Evolutionary conservation across 92 coral and sea anemone genomes (phyloP).

Genomic region (Scolanthus callimorphus): DNA sequence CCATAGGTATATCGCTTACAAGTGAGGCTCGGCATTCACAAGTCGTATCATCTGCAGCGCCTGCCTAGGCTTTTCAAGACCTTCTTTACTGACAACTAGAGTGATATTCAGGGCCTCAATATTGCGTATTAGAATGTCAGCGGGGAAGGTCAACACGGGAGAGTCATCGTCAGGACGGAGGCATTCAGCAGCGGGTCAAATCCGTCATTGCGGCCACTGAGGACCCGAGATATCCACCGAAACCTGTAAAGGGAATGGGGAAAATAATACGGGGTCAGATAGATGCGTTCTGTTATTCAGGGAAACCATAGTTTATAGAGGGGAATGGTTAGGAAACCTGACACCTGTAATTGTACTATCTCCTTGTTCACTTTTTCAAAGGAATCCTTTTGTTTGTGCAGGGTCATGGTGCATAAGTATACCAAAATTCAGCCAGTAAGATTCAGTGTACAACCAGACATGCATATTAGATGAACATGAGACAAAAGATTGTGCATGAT

Average conservation of each 20-base stretch:
- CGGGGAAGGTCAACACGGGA: constrained; percentile 15
- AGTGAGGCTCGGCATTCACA: constrained; percentile 29
- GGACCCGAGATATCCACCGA: constrained; percentile 38
- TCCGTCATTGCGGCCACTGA: constrained; percentile 20
- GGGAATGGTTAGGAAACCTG: no score
- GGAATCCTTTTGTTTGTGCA: no score
- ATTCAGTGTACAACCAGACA: no score
- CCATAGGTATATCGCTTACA: constrained; percentile 70
- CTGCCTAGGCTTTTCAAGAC: neutral
- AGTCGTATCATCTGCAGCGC: constrained; percentile 42
- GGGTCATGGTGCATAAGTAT: no score
- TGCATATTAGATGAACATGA: no score
- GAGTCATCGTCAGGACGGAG: constrained; percentile 1
- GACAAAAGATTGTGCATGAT: no score
- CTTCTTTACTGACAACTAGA: constrained; percentile 36
- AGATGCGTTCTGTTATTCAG: no score
- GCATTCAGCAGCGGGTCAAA: constrained; percentile 31
- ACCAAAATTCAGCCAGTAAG: no score
- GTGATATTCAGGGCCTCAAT: constrained; percentile 25
- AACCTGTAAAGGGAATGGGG: constrained; percentile 30
- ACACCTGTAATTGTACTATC: no score
- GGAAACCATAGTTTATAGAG: no score
- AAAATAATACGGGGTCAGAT: neutral
- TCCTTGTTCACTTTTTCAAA: no score
- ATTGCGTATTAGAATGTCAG: constrained; percentile 20